Percentiles rank a stretch among this genome's conserved stretches.
Evolutionary conservation across 2,888 invertebrate species (phyloP).

Genomic region (Drosophila neoperkinsi): DNA sequence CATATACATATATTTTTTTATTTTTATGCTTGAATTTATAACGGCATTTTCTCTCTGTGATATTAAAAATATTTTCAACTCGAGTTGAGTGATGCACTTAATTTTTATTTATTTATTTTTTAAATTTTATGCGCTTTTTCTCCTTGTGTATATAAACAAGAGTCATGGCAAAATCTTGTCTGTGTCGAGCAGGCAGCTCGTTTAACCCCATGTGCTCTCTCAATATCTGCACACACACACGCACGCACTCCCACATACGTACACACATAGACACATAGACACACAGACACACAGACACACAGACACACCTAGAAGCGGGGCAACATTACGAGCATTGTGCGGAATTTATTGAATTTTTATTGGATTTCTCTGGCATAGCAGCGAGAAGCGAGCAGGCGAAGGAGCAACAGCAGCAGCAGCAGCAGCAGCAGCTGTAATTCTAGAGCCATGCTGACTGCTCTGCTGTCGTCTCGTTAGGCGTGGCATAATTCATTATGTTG

Average conservation of each 20-base stretch:
- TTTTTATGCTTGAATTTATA: not conserved
- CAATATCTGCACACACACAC: constrained; percentile 14
- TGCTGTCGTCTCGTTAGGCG: constrained; percentile 70
- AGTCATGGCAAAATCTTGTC: constrained; percentile 51
- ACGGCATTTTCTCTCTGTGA: not conserved
- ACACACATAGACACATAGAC: not conserved
- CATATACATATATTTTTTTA: not conserved
- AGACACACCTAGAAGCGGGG: constrained; percentile 22
- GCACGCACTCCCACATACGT: not conserved
- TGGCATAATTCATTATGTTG: constrained; percentile 81
- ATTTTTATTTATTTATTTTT: not conserved
- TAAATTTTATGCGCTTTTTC: not conserved
- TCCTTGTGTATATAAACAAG: constrained; percentile 5
- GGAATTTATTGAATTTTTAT: constrained; percentile 82
- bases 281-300: constrained; percentile 14
- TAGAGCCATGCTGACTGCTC: constrained; percentile 68
- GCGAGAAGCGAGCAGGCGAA: constrained; percentile 1
- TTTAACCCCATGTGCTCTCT: constrained; percentile 62
- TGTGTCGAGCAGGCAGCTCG: constrained; percentile 38
- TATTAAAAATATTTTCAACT: not conserved
- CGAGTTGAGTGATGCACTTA: not conserved
- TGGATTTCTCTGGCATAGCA: constrained; percentile 68
- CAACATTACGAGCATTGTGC: constrained; percentile 68
- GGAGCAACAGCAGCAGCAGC: not conserved
- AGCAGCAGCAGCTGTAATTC: constrained; percentile 33